phyloP scores from a whole-genome alignment of 2,888 invertebrate species.

The Oscheius onirici region DNA sequence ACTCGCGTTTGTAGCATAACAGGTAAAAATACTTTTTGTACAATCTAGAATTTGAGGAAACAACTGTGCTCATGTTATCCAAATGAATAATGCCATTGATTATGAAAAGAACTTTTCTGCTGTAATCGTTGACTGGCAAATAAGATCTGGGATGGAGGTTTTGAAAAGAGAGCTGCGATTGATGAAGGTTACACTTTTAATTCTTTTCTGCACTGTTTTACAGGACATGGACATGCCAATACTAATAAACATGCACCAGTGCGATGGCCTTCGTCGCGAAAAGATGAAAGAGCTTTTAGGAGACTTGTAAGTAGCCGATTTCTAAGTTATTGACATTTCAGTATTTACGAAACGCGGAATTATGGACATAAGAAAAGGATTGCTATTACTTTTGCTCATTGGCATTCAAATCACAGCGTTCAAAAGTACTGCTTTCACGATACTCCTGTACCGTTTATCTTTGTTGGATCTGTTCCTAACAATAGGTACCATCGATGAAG shows the following conservation, averaged over 20 bases:
- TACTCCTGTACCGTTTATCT: constrained; percentile 61
- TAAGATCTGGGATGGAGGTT: constrained; percentile 42
- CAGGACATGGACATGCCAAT: constrained; percentile 51
- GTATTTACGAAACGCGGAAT: constrained; percentile 22
- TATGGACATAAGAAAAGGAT: constrained; percentile 36
- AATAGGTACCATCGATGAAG: constrained; percentile 45
- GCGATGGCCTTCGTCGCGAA: constrained; percentile 36
- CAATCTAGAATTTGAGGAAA: constrained; percentile 37
- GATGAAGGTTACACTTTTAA: constrained; percentile 24
- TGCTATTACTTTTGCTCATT: constrained; percentile 64
- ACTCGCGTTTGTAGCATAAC: constrained; percentile 58
- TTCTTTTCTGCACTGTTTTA: neutral
- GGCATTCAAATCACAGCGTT: constrained; percentile 61
- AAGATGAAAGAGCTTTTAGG: constrained; percentile 39
- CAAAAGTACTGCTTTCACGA: constrained; percentile 57
- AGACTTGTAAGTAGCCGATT: constrained; percentile 31
- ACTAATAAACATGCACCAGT: constrained; percentile 58
- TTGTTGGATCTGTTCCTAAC: constrained; percentile 63
- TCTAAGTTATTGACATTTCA: neutral
- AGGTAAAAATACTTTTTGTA: constrained; percentile 35
- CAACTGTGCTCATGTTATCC: constrained; percentile 64
- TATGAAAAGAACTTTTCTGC: constrained; percentile 50
- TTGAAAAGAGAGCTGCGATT: constrained; percentile 34
- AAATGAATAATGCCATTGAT: constrained; percentile 70
- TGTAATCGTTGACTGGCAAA: constrained; percentile 42